phyloP scores from a whole-genome alignment of 2,797 vertebrate species.

The Paguma larvata region DNA sequence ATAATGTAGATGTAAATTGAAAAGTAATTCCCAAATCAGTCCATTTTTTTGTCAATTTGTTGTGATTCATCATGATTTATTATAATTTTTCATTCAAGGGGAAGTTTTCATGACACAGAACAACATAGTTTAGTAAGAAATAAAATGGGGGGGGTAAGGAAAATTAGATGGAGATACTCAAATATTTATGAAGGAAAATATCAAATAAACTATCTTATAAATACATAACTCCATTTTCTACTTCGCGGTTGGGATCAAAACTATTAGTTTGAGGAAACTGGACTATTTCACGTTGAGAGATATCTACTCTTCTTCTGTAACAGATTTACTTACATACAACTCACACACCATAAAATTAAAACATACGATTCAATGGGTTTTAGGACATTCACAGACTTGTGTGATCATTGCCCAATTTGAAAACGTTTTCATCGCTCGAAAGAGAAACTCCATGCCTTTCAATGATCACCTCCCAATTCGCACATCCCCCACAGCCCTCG shows the following conservation, averaged over 20 bases:
- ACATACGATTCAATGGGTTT: neutral
- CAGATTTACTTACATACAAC: neutral
- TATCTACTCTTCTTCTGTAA: neutral
- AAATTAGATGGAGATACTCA: slow-evolving; percentile 24
- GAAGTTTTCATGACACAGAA: slow-evolving; percentile 1
- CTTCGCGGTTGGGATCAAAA: neutral
- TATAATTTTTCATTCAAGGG: slow-evolving; percentile 40
- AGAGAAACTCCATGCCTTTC: neutral
- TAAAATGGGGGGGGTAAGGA: neutral
- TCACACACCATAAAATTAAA: neutral
- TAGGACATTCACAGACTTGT: neutral
- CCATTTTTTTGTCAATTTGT: slow-evolving; percentile 38
- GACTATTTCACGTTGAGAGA: neutral
- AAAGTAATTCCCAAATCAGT: slow-evolving; percentile 39
- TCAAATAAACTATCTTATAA: slow-evolving; percentile 32
- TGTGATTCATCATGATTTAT: slow-evolving; percentile 42
- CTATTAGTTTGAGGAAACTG: neutral
- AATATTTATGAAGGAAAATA: slow-evolving; percentile 6
- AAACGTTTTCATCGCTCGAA: neutral
- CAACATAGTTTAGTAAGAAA: slow-evolving; percentile 41
- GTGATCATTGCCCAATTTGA: neutral
- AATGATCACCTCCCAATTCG: neutral
- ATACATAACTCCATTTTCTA: neutral
- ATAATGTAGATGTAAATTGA: neutral
- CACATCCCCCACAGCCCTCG: neutral